Evolutionary conservation across 2,888 invertebrate species (phyloP), one percentile per base, ranked within the genome.

Genomic region (Encarsia formosa): DNA sequence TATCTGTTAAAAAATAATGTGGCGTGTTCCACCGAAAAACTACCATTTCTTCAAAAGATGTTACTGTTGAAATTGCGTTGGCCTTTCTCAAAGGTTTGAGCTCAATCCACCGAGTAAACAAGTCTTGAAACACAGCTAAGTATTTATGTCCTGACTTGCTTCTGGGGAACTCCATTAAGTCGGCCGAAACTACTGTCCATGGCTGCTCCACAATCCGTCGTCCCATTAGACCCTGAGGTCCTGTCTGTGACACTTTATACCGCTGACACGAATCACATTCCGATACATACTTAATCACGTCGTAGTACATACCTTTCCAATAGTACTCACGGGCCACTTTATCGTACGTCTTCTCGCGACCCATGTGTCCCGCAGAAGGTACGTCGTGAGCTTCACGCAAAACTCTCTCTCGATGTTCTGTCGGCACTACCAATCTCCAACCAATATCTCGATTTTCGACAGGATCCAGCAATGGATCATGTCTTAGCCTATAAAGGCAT

Each of bases 11-110:
- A 4, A 46, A 37, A 15, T 15, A 20, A 8, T 23, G n/a, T 2
- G 47, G 47, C 6, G 31, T 20, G 2, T 63, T 63, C 35, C 56
- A 63, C 1, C 50, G 34, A 4, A 26, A 41, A 9, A 41, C 20
- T 2, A 41, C 18, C n/a, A n/a, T n/a, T n/a, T n/a, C n/a, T n/a
- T n/a, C n/a, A n/a, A n/a, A n/a, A n/a, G n/a, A n/a, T n/a, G 2
- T 13, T 4, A 3, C 34, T 15, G 18, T 18, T 4, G 34, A 34
- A 3, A n/a, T 4, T 6, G 16, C 34, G 15, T 34, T 18, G 6
- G 34, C 34, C 15, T 15, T 6, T 4, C 34, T 15, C 3, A 34
- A 8, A n/a, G n/a, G n/a, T n/a, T n/a, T n/a, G n/a, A n/a, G n/a
- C n/a, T n/a, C n/a, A n/a, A n/a, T n/a, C n/a, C n/a, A n/a, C n/a